These are phyloP conservation scores for Mantis religiosa DNA, from an alignment of 2,888 invertebrate species.

Conservation along the genomic window DNA sequence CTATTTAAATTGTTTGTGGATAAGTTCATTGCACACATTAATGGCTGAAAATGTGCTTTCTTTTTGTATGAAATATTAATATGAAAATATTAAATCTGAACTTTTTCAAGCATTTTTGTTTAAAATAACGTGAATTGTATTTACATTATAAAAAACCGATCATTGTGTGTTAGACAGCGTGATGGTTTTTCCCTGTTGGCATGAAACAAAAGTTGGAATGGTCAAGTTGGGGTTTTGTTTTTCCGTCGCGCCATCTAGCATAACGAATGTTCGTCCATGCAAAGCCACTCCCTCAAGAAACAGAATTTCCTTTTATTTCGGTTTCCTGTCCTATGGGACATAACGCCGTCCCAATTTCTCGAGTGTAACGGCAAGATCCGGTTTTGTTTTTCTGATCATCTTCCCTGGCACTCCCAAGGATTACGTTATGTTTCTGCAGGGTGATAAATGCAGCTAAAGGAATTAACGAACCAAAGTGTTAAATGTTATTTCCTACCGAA, in stretches of 20 bases:
- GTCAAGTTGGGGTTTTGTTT: background rate
- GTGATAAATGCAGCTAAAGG: background rate
- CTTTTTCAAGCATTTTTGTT: too few relatives aligned
- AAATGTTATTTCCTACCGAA: too few relatives aligned
- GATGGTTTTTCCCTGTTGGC: too few relatives aligned
- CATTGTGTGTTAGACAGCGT: too few relatives aligned
- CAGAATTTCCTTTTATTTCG: background rate
- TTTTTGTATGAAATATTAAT: too few relatives aligned
- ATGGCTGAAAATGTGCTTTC: too few relatives aligned
- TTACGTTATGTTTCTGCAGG: background rate
- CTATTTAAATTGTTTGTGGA: too few relatives aligned
- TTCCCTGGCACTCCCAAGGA: background rate
- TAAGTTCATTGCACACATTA: too few relatives aligned
- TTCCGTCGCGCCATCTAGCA: background rate
- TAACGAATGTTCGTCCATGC: background rate
- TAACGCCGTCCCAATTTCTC: background rate
- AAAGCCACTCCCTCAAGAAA: background rate
- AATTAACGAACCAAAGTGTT: conserved; percentile 8
- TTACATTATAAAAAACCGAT: too few relatives aligned
- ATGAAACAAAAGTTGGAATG: too few relatives aligned
- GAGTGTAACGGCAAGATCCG: background rate
- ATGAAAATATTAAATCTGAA: too few relatives aligned
- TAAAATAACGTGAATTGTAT: too few relatives aligned
- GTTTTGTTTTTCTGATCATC: background rate
- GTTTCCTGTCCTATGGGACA: background rate